These are phyloP conservation scores for Matsumyia berberina DNA, from an alignment of 2,888 invertebrate genomes.

Conservation along the genomic window DNA sequence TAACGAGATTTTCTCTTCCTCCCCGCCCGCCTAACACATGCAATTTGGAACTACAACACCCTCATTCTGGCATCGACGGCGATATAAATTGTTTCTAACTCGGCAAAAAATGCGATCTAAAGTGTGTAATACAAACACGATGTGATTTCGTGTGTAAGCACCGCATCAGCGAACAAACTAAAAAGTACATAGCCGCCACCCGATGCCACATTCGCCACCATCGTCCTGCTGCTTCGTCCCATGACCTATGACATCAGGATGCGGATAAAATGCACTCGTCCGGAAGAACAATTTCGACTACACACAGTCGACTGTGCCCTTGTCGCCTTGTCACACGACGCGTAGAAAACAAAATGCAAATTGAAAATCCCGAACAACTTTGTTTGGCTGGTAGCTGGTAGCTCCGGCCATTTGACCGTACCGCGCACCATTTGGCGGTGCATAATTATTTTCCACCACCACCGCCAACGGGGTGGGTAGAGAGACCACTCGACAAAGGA, in stretches of 20 bases:
- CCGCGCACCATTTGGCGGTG: conserved; percentile 31
- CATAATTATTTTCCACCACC: conserved; percentile 60
- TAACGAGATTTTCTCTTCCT: conserved; percentile 53
- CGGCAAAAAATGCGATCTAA: conserved; percentile 45
- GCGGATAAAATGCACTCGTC: conserved; percentile 66
- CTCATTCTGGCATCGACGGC: conserved; percentile 25
- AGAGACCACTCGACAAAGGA: conserved; percentile 23
- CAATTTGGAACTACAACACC: conserved; percentile 18
- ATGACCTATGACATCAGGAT: conserved; percentile 73
- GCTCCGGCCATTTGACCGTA: conserved; percentile 43
- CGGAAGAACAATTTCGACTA: conserved; percentile 64
- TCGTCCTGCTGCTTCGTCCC: conserved; percentile 7
- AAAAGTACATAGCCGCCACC: conserved; percentile 51
- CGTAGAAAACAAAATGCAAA: conserved; percentile 56
- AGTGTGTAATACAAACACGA: conserved; percentile 55
- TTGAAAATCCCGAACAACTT: conserved; percentile 44
- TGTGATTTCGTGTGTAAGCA: conserved; percentile 67
- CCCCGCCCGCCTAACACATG: not conserved
- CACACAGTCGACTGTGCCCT: not conserved
- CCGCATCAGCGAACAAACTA: conserved; percentile 69
- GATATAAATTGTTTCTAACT: conserved; percentile 56
- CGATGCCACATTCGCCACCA: conserved; percentile 15
- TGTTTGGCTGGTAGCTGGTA: conserved; percentile 17
- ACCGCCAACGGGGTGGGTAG: not conserved
- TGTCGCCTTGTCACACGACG: conserved; percentile 10